These are phyloP conservation scores for Ophioninae sp. DNA, from an alignment of 2,888 invertebrate species.

Conservation along the genomic window DNA sequence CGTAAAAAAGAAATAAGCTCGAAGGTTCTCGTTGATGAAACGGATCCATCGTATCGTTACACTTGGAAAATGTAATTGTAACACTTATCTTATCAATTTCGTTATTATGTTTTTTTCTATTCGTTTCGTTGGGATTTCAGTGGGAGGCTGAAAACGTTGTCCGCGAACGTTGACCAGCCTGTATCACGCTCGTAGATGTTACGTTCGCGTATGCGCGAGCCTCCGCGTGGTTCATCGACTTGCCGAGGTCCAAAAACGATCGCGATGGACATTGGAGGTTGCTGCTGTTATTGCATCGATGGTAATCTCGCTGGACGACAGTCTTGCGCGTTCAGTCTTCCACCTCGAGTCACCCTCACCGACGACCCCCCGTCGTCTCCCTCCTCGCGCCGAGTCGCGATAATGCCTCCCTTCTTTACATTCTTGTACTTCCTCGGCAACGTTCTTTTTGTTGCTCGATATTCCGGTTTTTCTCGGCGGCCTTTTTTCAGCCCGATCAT, in stretches of 20 bases:
- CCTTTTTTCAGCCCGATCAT: slow-evolving; percentile 18
- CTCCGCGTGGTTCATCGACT: slow-evolving; percentile 30
- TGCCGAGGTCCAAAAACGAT: slow-evolving; percentile 14
- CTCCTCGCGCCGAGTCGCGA: too few species aligned
- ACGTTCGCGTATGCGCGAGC: too few species aligned
- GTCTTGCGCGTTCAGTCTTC: slow-evolving; percentile 14
- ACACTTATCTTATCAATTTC: too few species aligned
- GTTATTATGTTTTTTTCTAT: too few species aligned
- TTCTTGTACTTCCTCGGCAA: slow-evolving; percentile 28
- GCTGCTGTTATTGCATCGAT: slow-evolving; percentile 36
- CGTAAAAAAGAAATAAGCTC: too few species aligned
- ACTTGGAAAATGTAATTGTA: too few species aligned
- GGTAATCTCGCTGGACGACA: slow-evolving; percentile 47
- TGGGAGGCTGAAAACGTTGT: too few species aligned
- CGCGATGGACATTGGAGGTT: slow-evolving; percentile 9
- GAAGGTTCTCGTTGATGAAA: too few species aligned
- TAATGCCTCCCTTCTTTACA: too few species aligned
- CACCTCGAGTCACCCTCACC: neutral
- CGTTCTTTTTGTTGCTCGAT: slow-evolving; percentile 25
- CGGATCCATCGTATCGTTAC: too few species aligned
- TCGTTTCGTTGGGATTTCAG: too few species aligned
- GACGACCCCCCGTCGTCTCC: neutral
- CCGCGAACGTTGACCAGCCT: neutral
- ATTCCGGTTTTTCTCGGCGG: slow-evolving; percentile 36
- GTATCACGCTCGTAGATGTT: neutral